Evolutionary conservation across 2,797 vertebrate genomes (phyloP).

Genomic region (Steatocranus sp.): DNA sequence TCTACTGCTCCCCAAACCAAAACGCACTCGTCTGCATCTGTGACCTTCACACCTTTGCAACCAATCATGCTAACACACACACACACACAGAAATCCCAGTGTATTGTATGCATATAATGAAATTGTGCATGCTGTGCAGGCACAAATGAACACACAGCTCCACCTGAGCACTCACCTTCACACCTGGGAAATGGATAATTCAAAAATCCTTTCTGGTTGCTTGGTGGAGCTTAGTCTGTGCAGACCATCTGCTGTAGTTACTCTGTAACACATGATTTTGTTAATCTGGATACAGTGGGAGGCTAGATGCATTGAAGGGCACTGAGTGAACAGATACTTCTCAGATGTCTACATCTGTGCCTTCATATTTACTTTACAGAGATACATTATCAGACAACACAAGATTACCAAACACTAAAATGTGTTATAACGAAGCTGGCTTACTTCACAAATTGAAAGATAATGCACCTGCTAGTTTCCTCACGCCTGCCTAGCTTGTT

Average conservation of each 20-base stretch:
- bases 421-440: background rate
- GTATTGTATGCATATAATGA: background rate
- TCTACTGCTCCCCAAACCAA: background rate
- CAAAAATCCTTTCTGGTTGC: conserved; percentile 10
- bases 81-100: background rate
- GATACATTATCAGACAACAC: background rate
- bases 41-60: background rate
- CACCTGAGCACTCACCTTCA: conserved; percentile 1
- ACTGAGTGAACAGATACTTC: background rate
- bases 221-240: conserved; percentile 7
- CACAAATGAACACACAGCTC: background rate
- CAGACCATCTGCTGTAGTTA: conserved; percentile 26
- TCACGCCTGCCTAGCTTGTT: background rate
- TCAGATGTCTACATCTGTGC: background rate
- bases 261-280: conserved; percentile 1
- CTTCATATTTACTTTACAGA: background rate
- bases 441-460: too few species aligned
- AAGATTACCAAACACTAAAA: background rate
- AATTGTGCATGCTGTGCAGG: conserved; percentile 4
- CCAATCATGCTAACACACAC: background rate
- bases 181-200: conserved; percentile 9
- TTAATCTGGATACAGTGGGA: background rate
- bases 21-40: conserved; percentile 5
- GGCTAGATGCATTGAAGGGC: background rate
- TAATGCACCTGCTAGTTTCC: background rate